Evolutionary conservation across 2,113 vertebrate species (phyloP), one percentile per base, ranked within the genome.

Genomic region (Microcebus tavaratra): DNA sequence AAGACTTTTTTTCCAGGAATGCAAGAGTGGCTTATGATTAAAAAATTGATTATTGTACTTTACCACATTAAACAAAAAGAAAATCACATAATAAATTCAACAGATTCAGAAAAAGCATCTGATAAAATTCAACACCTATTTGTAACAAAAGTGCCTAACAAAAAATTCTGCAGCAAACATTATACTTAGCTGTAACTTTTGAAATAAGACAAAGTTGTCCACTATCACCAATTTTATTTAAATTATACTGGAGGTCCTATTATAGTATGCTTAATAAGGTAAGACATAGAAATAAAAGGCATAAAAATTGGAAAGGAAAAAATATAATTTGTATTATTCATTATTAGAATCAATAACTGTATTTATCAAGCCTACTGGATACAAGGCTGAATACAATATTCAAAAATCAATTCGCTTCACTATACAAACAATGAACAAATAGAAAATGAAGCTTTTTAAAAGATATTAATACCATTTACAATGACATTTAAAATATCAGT

Each of bases 261-360:
- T 55, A 55, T 55, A 80, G 18, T 93, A 14, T 87, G 8, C 75
- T 3, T 18, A 72, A 75, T 31, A 81, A 90, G 53, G 20, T 39
- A 97, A 91, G 67, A 93, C 95, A 88, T 11, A 81, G 25, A 72
- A 94, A 84, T 68, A 61, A 94, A 91, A 89, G 5, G 0, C 9
- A 45, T 73, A 82, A 80, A 5, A 50, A 95, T 75, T 91, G 6
- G 34, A 70, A 81, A 70, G 23, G 34, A 39, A 76, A n/a, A 94
- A 70, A 42, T 57, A 59, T 10, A 73, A 31, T 53, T 93, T 96
- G 81, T 25, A 57, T 59, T 31, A 72, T 61, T 91, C 8, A 78
- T 73, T 91, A 63, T 88, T 85, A 72, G 34, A 94, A 90, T 55
- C 79, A 87, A 72, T 88, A 88, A 93, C 63, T 96, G 21, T 3